Conservation (phyloP, 2,888 invertebrate species). For the Pyrochroa serraticornis region DNA sequence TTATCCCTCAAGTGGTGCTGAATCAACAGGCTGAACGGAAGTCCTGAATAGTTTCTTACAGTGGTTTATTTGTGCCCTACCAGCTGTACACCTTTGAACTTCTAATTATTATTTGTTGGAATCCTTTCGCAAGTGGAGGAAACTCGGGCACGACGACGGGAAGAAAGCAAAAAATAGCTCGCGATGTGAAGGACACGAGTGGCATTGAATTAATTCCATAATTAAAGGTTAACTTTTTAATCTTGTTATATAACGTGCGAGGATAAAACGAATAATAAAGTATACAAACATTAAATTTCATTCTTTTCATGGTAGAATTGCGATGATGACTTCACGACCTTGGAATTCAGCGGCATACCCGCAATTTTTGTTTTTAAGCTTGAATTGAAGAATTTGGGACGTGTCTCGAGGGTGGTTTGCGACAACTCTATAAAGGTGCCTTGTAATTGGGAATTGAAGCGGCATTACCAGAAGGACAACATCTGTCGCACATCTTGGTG, state of each 20-base stretch:
- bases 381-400: too few relatives aligned
- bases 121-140: conserved; percentile 17
- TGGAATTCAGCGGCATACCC: conserved; percentile 13
- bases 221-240: conserved; percentile 24
- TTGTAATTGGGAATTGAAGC: too few relatives aligned
- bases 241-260: conserved; percentile 23
- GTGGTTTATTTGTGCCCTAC: conserved; percentile 50
- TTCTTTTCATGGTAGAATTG: conserved; percentile 31
- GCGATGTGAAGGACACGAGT: conserved; percentile 18
- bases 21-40: conserved; percentile 56
- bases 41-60: conserved; percentile 45
- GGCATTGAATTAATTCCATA: conserved; percentile 14
- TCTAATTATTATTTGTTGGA: conserved; percentile 19
- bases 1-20: conserved; percentile 54
- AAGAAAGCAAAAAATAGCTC: conserved; percentile 4
- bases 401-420: too few relatives aligned
- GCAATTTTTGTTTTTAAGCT: too few relatives aligned
- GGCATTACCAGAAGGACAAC: too few relatives aligned
- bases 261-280: conserved; percentile 22
- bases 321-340: conserved; percentile 26
- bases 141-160: background rate
- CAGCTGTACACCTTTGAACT: conserved; percentile 32
- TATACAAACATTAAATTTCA: conserved; percentile 27
- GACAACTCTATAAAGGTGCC: too few relatives aligned
- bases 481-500: too few relatives aligned